Conservation (phyloP, 2,888 invertebrate species). For the Drosophila mimica region DNA sequence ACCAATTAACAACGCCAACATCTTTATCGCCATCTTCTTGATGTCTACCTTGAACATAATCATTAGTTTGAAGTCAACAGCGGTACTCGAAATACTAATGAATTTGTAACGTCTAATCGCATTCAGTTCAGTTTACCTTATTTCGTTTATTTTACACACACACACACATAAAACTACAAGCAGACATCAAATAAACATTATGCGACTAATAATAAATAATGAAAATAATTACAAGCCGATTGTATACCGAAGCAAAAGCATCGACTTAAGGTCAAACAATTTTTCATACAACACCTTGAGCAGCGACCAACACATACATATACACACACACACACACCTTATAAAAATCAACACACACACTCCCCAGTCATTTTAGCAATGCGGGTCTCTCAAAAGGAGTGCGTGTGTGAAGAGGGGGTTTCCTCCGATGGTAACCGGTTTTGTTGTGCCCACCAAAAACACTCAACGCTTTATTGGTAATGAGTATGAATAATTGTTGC, state of each 20-base stretch:
- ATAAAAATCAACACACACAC: conserved; percentile 20
- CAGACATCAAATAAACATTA: conserved; percentile 18
- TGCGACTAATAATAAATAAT: conserved; percentile 55
- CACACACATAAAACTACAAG: conserved; percentile 1
- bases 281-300: conserved; percentile 78
- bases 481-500: conserved; percentile 53
- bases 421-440: conserved; percentile 61
- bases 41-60: conserved; percentile 28
- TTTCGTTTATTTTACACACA: conserved; percentile 28
- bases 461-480: conserved; percentile 45
- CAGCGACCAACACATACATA: conserved; percentile 24
- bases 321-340: conserved; percentile 19
- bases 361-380: conserved; percentile 42
- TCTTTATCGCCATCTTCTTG: neutral
- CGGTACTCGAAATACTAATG: conserved; percentile 39
- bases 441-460: conserved; percentile 31
- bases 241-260: conserved; percentile 45
- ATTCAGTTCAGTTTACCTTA: conserved; percentile 26
- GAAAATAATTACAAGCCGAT: conserved; percentile 59
- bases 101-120: conserved; percentile 25
- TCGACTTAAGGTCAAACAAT: conserved; percentile 66
- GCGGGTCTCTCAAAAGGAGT: conserved; percentile 8
- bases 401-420: neutral
- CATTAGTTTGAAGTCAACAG: conserved; percentile 9
- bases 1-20: conserved; percentile 30